A percentile compares a stretch with the other conserved stretches of the same genome.
These are phyloP conservation scores for Euspilapteryx auroguttella DNA, from an alignment of 2,888 invertebrate genomes.

Conservation along the genomic window DNA sequence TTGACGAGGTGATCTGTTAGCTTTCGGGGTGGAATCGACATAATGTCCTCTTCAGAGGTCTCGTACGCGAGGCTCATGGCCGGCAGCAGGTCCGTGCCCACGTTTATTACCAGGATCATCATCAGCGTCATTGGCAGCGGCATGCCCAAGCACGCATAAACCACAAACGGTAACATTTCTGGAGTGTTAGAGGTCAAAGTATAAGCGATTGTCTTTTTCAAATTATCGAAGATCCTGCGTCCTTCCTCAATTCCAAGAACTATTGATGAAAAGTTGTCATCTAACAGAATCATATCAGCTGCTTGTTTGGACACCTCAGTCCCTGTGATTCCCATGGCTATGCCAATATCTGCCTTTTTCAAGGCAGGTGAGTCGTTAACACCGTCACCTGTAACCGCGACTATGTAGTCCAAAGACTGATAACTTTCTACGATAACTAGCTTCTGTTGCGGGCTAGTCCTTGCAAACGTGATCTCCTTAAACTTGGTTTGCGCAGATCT, in stretches of 20 bases:
- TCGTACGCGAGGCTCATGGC: conserved; percentile 81
- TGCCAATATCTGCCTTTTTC: conserved; percentile 82
- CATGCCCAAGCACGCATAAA: conserved; percentile 72
- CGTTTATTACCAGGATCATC: conserved; percentile 71
- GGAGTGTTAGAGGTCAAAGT: conserved; percentile 83
- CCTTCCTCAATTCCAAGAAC: conserved; percentile 84
- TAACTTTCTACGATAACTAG: conserved; percentile 75
- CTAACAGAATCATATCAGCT: conserved; percentile 88
- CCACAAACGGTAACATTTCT: conserved; percentile 80
- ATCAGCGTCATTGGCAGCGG: conserved; percentile 69
- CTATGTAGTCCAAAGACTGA: conserved; percentile 76
- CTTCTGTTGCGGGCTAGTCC: conserved; percentile 72
- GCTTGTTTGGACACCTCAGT: conserved; percentile 85
- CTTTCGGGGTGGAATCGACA: conserved; percentile 64
- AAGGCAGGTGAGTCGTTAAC: conserved; percentile 88
- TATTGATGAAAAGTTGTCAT: conserved; percentile 88
- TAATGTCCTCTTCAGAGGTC: conserved; percentile 74
- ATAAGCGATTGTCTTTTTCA: conserved; percentile 86
- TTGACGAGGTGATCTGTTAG: conserved; percentile 56
- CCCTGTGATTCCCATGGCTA: conserved; percentile 79
- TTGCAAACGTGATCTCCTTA: conserved; percentile 74
- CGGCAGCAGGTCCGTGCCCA: conserved; percentile 78
- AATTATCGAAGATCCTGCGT: conserved; percentile 80
- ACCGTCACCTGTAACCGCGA: conserved; percentile 88
- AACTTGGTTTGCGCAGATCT: conserved; percentile 62